A percentile compares a stretch with the other conserved stretches of the same genome.
phyloP scores from a whole-genome alignment of 1,140 invertebrate genomes.

The Drosophila azteca region DNA sequence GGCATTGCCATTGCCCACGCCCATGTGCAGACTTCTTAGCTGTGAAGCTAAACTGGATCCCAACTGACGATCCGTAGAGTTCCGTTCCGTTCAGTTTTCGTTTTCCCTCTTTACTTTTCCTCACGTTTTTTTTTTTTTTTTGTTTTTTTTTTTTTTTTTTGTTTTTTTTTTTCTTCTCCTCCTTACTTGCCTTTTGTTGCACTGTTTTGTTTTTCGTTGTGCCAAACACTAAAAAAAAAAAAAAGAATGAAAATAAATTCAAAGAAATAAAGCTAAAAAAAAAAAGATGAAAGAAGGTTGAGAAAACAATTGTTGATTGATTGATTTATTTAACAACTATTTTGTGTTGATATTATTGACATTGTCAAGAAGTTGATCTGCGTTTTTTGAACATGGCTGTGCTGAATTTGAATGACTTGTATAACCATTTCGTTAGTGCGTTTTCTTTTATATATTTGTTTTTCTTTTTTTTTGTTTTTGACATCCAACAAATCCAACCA shows the following conservation, averaged over 20 bases:
- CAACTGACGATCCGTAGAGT: conserved; percentile 9
- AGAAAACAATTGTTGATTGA: conserved; percentile 39
- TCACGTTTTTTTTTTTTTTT: conserved; percentile 18
- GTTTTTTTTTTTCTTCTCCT: conserved; percentile 22
- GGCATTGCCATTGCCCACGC: no score
- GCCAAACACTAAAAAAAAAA: conserved; percentile 25
- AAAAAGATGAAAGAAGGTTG: not conserved
- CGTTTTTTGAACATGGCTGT: conserved; percentile 93
- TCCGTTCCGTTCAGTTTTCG: conserved; percentile 4
- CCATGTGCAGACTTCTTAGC: conserved; percentile 21
- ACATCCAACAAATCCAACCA: conserved; percentile 9
- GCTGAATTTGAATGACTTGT: conserved; percentile 73
- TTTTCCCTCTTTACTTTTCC: conserved; percentile 27
- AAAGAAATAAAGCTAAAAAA: conserved; percentile 25
- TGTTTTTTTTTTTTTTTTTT: conserved; percentile 23
- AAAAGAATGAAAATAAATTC: not conserved
- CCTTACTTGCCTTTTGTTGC: conserved; percentile 46
- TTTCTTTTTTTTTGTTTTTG: conserved; percentile 41
- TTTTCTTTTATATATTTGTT: conserved; percentile 71
- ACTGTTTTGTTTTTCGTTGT: conserved; percentile 60
- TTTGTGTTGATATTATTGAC: conserved; percentile 68
- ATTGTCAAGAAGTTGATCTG: conserved; percentile 96
- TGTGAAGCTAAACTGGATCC: conserved; percentile 4
- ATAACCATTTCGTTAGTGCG: conserved; percentile 41
- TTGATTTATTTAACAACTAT: conserved; percentile 51